Evolutionary conservation across 1,140 invertebrate genomes (phyloP).

Genomic region (Papilio helenus): DNA sequence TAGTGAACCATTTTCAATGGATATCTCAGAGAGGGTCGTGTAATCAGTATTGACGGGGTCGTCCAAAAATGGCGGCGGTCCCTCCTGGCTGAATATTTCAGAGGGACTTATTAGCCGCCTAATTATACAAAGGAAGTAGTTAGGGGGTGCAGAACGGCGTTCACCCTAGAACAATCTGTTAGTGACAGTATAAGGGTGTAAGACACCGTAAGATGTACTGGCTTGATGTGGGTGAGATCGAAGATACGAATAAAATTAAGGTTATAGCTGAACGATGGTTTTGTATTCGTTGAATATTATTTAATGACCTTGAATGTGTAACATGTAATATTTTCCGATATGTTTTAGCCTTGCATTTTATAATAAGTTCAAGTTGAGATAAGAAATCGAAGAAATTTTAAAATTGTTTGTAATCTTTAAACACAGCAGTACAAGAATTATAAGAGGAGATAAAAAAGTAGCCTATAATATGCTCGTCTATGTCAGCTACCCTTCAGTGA

Average conservation of each 20-base stretch:
- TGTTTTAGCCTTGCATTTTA: too few relatives aligned
- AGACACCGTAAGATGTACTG: constrained; percentile 39
- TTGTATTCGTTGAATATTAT: not conserved
- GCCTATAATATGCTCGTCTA: too few relatives aligned
- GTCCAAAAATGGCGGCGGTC: constrained; percentile 47
- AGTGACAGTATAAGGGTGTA: constrained; percentile 44
- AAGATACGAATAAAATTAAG: not conserved
- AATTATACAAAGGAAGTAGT: constrained; percentile 79
- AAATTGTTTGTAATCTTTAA: too few relatives aligned
- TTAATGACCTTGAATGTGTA: too few relatives aligned
- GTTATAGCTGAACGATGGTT: not conserved
- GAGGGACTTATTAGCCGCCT: constrained; percentile 71
- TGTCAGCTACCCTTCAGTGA: too few relatives aligned
- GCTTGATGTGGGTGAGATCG: not conserved
- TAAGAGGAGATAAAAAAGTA: too few relatives aligned
- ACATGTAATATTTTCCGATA: too few relatives aligned
- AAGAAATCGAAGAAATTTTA: too few relatives aligned
- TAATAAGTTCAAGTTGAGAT: too few relatives aligned
- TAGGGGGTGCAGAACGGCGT: constrained; percentile 57
- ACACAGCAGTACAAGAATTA: too few relatives aligned
- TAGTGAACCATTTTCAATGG: constrained; percentile 40
- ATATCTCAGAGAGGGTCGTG: constrained; percentile 48
- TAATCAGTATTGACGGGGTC: constrained; percentile 66
- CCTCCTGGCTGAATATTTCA: constrained; percentile 62
- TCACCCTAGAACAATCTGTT: constrained; percentile 43